Percentiles rank a stretch among this genome's conserved stretches.
Conservation (phyloP, 2,113 vertebrate species). For the Enhydra lutris region DNA sequence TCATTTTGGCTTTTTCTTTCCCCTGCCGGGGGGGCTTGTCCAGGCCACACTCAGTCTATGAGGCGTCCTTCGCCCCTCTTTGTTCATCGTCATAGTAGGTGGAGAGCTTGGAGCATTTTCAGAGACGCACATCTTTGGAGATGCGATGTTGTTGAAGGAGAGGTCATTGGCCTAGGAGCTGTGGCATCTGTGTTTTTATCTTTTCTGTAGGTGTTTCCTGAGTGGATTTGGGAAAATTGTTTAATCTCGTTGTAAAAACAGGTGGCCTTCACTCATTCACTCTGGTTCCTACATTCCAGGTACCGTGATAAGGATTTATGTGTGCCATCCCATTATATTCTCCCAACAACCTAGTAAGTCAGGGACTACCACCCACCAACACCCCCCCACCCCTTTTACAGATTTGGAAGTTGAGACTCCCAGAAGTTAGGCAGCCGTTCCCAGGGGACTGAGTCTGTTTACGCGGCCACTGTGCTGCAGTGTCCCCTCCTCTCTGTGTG, state of each 20-base stretch:
- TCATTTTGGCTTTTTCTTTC: not conserved
- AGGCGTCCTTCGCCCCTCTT: not conserved
- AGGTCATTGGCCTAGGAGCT: not conserved
- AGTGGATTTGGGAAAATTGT: not conserved
- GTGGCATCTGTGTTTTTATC: not conserved
- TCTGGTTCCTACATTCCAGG: not conserved
- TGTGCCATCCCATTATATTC: not conserved
- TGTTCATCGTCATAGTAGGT: not conserved
- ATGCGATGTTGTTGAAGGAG: not conserved
- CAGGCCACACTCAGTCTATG: not conserved
- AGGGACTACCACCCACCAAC: not conserved
- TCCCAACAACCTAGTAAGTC: not conserved
- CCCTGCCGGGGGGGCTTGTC: not conserved
- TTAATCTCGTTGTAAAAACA: not conserved
- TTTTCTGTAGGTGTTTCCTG: conserved; percentile 19
- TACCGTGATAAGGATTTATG: not conserved
- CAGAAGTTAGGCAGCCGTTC: not conserved
- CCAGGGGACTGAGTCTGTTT: not conserved
- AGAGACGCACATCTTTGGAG: not conserved
- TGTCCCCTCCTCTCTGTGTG: not conserved
- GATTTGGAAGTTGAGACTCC: not conserved
- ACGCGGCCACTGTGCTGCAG: not conserved
- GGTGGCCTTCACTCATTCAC: not conserved
- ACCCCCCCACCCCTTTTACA: not conserved
- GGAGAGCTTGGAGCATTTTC: not conserved